phyloP scores from a whole-genome alignment of 2,888 invertebrate genomes.

The Brenthis daphne region DNA sequence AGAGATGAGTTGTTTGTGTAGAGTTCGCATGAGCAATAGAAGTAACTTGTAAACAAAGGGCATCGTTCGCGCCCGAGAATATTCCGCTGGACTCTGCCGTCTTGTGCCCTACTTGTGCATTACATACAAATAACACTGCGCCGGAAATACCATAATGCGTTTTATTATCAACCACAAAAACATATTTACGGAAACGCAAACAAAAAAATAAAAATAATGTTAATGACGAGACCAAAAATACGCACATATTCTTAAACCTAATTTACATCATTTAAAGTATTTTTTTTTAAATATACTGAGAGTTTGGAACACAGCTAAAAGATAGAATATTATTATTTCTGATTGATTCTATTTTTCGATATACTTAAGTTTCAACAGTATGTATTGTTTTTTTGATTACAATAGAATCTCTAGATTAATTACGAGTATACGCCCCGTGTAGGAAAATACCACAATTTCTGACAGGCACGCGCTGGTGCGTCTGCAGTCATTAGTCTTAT shows the following conservation, averaged over 20 bases:
- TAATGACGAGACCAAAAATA: constrained; percentile 6
- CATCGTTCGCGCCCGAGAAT: constrained; percentile 66
- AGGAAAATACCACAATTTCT: too few relatives aligned
- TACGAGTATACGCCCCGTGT: too few relatives aligned
- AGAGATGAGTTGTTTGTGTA: constrained; percentile 29
- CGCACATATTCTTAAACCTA: constrained; percentile 1
- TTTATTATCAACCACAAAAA: constrained; percentile 51
- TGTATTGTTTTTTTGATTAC: too few relatives aligned
- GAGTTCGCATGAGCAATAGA: constrained; percentile 19
- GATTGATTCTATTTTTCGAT: too few relatives aligned
- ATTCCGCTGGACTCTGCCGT: constrained; percentile 69
- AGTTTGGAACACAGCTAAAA: too few relatives aligned
- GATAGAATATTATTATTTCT: too few relatives aligned
- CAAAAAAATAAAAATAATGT: background rate
- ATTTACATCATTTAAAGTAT: too few relatives aligned
- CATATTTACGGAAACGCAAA: constrained; percentile 32
- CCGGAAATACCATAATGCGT: constrained; percentile 61
- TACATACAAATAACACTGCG: constrained; percentile 45
- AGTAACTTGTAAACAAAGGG: constrained; percentile 61
- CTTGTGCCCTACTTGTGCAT: constrained; percentile 47
- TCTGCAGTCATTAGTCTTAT: too few relatives aligned
- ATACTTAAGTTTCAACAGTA: too few relatives aligned
- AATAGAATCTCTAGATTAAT: too few relatives aligned
- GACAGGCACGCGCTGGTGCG: too few relatives aligned
- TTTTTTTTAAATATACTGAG: too few relatives aligned